Evolutionary conservation across 2,113 vertebrate species (phyloP), one percentile per base, ranked within the genome.

Genomic region (Mus spicilegus): DNA sequence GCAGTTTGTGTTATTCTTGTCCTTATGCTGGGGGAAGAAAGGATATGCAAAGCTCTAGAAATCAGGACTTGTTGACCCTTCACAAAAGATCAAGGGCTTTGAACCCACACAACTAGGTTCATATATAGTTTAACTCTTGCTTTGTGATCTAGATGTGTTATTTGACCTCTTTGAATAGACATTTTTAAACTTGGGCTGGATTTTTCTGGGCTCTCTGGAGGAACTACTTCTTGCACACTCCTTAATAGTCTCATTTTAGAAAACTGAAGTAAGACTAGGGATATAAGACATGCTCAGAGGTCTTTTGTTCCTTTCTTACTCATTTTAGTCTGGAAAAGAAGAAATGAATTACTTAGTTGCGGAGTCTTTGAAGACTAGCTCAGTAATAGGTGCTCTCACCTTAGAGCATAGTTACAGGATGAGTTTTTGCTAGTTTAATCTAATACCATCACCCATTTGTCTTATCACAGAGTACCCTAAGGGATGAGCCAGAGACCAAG

Each of bases 121-220:
- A 89, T 20, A 63, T 91, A 4, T 70, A 20, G 58, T 75, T 94
- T 42, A 69, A 93, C 63, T 95, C 33, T 85, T 91, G 65, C 67
- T 82, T 16, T 93, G 70, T 49, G 28, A 36, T 69, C 33, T 69
- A 8, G 61, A 58, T 94, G 51, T 69, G 2, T 85, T 65, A 39
- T 49, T 9, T 89, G 73, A 42, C 36, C 28, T 89, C n/a, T 63
- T 17, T 90, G 49, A 80, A 84, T 14, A 26, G 12, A 61, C 22
- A 26, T 84, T 24, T 22, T 84, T 36, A 86, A 65, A 67, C 28
- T 67, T 86, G 46, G 8, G 17, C 61, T 33, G 9, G 2, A 14
- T 67, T 86, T 61, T n/a, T 61, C 36, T 84, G 56, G 10, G 26
- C 80, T 85, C 58, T 65, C 61, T 85, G 85, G 70, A 69, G 65